Evolutionary conservation across 2,888 invertebrate species (phyloP).

Genomic region (Apotomis capreana): DNA sequence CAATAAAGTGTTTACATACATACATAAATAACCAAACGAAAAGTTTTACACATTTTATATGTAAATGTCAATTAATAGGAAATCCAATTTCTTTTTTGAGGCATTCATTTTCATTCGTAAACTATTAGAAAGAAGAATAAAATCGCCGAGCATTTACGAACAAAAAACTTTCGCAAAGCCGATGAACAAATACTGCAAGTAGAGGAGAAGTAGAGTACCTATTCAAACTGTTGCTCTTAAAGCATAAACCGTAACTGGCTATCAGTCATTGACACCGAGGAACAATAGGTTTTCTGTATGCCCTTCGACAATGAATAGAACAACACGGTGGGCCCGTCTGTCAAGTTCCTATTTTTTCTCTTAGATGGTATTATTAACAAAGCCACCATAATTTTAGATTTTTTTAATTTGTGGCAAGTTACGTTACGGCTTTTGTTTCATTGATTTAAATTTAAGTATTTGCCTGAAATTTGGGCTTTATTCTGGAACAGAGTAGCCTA

Average conservation of each 20-base stretch:
- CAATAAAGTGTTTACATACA: too few species aligned
- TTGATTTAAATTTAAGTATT: too few species aligned
- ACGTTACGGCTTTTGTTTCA: too few species aligned
- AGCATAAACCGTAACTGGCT: slow-evolving; percentile 10
- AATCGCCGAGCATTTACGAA: not conserved
- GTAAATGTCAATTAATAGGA: too few species aligned
- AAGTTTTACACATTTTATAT: too few species aligned
- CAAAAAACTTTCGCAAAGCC: not conserved
- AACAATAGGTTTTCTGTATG: slow-evolving; percentile 32
- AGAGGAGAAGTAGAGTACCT: not conserved
- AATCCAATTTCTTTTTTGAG: not conserved
- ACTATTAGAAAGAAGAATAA: too few species aligned
- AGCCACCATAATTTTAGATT: too few species aligned
- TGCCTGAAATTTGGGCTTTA: too few species aligned
- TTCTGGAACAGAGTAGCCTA: too few species aligned
- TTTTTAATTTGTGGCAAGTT: too few species aligned
- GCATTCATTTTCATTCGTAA: not conserved
- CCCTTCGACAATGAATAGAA: slow-evolving; percentile 8
- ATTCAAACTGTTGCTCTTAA: not conserved
- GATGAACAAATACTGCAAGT: not conserved
- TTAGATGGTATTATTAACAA: not conserved
- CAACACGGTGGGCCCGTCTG: not conserved
- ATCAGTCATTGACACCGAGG: slow-evolving; percentile 31
- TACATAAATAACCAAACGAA: too few species aligned
- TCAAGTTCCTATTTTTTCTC: slow-evolving; percentile 3